Percentiles rank a stretch among this genome's conserved stretches.
Conservation (phyloP, 2,888 invertebrate genomes). For the Scaptomyza tumidula region DNA sequence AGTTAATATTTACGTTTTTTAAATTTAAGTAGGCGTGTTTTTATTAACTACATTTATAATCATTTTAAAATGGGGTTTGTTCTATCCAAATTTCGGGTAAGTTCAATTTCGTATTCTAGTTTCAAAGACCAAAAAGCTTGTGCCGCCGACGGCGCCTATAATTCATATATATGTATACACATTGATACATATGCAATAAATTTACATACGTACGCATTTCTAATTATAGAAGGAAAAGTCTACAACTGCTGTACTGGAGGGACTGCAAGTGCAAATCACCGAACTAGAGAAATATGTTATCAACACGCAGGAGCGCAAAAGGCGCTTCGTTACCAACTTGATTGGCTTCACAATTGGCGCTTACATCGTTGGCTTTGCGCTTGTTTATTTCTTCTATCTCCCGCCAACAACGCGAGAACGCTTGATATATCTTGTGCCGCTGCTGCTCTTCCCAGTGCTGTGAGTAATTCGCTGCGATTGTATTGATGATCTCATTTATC, state of each 20-base stretch:
- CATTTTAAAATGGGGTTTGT: slow-evolving; percentile 87
- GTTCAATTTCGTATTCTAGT: slow-evolving; percentile 68
- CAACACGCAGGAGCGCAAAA: slow-evolving; percentile 92
- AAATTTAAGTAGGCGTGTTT: slow-evolving; percentile 52
- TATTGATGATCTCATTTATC: slow-evolving; percentile 42
- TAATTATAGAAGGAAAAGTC: slow-evolving; percentile 85
- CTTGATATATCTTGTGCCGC: slow-evolving; percentile 90
- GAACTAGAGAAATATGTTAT: slow-evolving; percentile 92
- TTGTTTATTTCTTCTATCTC: slow-evolving; percentile 93
- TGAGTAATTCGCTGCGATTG: slow-evolving; percentile 86
- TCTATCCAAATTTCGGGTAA: slow-evolving; percentile 89
- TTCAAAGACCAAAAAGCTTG: slow-evolving; percentile 1
- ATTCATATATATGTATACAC: not conserved
- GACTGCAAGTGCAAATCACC: slow-evolving; percentile 91
- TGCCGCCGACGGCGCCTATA: slow-evolving; percentile 35
- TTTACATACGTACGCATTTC: slow-evolving; percentile 61
- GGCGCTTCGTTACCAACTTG: slow-evolving; percentile 92
- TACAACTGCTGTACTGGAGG: slow-evolving; percentile 87
- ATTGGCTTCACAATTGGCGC: slow-evolving; percentile 89
- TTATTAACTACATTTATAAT: slow-evolving; percentile 17
- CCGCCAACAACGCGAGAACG: slow-evolving; percentile 90
- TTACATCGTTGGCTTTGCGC: slow-evolving; percentile 89
- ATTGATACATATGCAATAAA: slow-evolving; percentile 23
- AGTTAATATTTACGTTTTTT: slow-evolving; percentile 55
- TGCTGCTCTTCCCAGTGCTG: slow-evolving; percentile 93